A percentile compares a stretch with the other conserved stretches of the same genome.
These are phyloP conservation scores for Apotomis betuletana DNA, from an alignment of 2,888 invertebrate genomes.

Conservation along the genomic window DNA sequence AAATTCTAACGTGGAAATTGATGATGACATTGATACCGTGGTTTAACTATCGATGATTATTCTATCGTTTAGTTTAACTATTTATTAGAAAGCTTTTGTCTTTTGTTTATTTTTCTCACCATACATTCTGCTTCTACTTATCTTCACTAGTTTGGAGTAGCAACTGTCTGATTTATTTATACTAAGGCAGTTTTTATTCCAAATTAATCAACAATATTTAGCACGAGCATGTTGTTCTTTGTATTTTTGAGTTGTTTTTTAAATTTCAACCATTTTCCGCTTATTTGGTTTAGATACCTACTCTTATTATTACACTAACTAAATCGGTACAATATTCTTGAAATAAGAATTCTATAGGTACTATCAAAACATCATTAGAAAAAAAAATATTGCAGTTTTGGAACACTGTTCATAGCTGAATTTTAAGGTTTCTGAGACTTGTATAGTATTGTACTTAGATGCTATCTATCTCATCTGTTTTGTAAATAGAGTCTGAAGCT, in stretches of 20 bases:
- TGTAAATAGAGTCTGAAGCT: constrained; percentile 69
- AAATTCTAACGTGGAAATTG: no score
- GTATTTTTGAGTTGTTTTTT: constrained; percentile 31
- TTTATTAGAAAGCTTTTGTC: constrained; percentile 68
- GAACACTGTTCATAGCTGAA: no score
- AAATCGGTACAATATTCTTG: background rate
- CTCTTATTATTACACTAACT: constrained; percentile 2
- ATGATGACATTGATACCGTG: background rate
- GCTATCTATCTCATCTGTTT: background rate
- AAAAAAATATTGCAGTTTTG: no score
- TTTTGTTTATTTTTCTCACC: constrained; percentile 56
- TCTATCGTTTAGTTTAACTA: constrained; percentile 45
- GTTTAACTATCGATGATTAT: constrained; percentile 19
- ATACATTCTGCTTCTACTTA: constrained; percentile 44
- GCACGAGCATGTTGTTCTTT: constrained; percentile 36
- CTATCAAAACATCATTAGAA: no score
- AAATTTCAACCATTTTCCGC: constrained; percentile 13
- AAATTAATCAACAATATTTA: constrained; percentile 21
- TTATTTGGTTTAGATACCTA: constrained; percentile 9
- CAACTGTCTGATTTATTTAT: background rate
- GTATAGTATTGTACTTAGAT: no score
- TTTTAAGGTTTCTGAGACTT: no score
- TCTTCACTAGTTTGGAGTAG: constrained; percentile 31
- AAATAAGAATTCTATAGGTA: no score
- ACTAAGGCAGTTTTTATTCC: constrained; percentile 8